These are phyloP conservation scores for Troides helena DNA, from an alignment of 2,888 invertebrate genomes.

Conservation along the genomic window DNA sequence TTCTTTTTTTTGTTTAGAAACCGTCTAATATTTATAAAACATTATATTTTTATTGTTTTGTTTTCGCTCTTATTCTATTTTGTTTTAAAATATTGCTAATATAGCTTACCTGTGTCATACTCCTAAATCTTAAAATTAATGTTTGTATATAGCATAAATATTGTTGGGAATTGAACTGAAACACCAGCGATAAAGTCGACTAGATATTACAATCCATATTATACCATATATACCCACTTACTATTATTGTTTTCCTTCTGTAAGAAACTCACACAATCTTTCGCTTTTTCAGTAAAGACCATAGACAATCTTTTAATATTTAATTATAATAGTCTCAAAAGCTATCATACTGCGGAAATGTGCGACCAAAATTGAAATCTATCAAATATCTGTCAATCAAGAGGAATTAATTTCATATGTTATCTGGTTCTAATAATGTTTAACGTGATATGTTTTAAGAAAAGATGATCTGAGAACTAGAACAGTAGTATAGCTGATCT, in stretches of 20 bases:
- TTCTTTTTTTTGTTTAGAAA: constrained; percentile 9
- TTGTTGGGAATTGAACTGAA: too few species aligned
- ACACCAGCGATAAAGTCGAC: too few species aligned
- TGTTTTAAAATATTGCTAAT: too few species aligned
- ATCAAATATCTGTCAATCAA: not conserved
- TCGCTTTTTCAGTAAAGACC: not conserved
- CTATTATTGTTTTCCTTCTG: too few species aligned
- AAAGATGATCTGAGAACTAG: not conserved
- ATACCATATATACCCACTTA: too few species aligned
- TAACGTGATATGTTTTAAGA: not conserved
- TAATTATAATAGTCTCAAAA: not conserved
- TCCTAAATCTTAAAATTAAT: too few species aligned
- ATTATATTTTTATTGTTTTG: not conserved
- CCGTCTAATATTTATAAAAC: not conserved
- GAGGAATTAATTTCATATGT: not conserved
- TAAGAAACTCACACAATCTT: not conserved
- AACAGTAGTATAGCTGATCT: not conserved
- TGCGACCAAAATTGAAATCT: not conserved
- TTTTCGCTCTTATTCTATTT: not conserved
- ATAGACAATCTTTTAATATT: not conserved
- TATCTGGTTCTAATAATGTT: not conserved
- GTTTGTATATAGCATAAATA: too few species aligned
- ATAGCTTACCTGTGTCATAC: too few species aligned
- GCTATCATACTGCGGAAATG: too few species aligned
- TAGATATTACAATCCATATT: too few species aligned